Evolutionary conservation across 1,140 invertebrate genomes (phyloP).

Genomic region (Dreissena rostriformis): DNA sequence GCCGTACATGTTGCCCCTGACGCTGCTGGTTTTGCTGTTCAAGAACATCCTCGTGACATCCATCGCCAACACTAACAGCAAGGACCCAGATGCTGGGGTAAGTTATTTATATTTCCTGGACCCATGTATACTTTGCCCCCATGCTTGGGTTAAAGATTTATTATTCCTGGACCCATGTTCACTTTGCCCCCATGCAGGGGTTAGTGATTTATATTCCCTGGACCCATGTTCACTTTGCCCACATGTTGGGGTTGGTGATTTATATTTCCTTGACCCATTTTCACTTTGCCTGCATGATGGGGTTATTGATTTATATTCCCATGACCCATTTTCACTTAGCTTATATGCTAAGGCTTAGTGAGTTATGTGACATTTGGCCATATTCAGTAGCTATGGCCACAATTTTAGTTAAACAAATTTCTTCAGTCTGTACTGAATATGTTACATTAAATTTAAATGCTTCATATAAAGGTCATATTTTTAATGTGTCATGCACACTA

Average conservation of each 20-base stretch:
- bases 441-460: too few relatives aligned
- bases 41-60: constrained; percentile 74
- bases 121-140: not conserved
- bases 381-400: too few relatives aligned
- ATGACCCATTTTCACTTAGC: not conserved
- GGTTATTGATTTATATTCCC: constrained; percentile 61
- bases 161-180: not conserved
- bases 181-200: constrained; percentile 68
- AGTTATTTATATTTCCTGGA: constrained; percentile 40
- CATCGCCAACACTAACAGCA: constrained; percentile 66
- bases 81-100: constrained; percentile 71
- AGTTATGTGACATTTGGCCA: too few relatives aligned
- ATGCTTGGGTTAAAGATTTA: constrained; percentile 69
- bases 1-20: constrained; percentile 79
- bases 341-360: too few relatives aligned
- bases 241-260: constrained; percentile 69
- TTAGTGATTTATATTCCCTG: constrained; percentile 56
- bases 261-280: not conserved
- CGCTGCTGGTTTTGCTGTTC: constrained; percentile 76
- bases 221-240: too few relatives aligned
- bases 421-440: too few relatives aligned
- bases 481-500: too few relatives aligned
- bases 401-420: too few relatives aligned
- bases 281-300: too few relatives aligned
- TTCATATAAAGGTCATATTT: too few relatives aligned